Percentiles rank a stretch among this genome's conserved stretches.
phyloP scores from a whole-genome alignment of 1,140 invertebrate species.

The Nautilus pompilius region DNA sequence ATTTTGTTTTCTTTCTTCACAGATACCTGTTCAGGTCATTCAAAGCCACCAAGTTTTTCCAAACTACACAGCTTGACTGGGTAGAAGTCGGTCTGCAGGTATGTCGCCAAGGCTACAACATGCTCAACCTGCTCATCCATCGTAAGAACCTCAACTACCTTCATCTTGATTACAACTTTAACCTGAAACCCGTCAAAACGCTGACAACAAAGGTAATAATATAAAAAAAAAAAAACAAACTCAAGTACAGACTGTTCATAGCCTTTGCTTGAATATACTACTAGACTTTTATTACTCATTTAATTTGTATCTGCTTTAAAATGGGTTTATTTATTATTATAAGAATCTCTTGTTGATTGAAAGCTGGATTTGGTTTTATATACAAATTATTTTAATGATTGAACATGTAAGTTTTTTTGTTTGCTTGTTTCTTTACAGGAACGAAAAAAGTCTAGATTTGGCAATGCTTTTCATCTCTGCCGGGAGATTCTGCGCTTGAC shows the following conservation, averaged over 20 bases:
- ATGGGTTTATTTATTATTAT: too few relatives aligned
- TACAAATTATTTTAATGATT: too few relatives aligned
- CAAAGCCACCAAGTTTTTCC: slow-evolving; percentile 99
- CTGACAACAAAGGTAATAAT: slow-evolving; percentile 81
- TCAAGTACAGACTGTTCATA: too few relatives aligned
- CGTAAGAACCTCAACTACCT: slow-evolving; percentile 99
- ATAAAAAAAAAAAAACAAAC: too few relatives aligned
- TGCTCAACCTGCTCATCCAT: slow-evolving; percentile 98
- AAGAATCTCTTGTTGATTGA: too few relatives aligned
- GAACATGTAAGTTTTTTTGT: too few relatives aligned
- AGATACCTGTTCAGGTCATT: slow-evolving; percentile 95
- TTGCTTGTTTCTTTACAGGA: slow-evolving; percentile 62
- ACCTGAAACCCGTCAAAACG: slow-evolving; percentile 99
- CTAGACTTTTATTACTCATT: too few relatives aligned
- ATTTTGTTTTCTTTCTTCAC: slow-evolving; percentile 17
- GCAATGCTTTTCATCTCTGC: slow-evolving; percentile 99
- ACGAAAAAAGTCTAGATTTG: slow-evolving; percentile 98
- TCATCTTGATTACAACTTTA: slow-evolving; percentile 99
- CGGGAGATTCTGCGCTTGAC: slow-evolving; percentile 96
- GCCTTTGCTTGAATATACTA: too few relatives aligned
- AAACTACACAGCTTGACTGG: slow-evolving; percentile 99
- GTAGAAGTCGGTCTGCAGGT: slow-evolving; percentile 96
- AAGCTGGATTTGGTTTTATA: too few relatives aligned
- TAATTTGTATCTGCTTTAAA: too few relatives aligned
- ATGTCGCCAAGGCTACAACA: slow-evolving; percentile 98